Conservation (phyloP, 2,888 invertebrate species). For the Rapana venosa region DNA sequence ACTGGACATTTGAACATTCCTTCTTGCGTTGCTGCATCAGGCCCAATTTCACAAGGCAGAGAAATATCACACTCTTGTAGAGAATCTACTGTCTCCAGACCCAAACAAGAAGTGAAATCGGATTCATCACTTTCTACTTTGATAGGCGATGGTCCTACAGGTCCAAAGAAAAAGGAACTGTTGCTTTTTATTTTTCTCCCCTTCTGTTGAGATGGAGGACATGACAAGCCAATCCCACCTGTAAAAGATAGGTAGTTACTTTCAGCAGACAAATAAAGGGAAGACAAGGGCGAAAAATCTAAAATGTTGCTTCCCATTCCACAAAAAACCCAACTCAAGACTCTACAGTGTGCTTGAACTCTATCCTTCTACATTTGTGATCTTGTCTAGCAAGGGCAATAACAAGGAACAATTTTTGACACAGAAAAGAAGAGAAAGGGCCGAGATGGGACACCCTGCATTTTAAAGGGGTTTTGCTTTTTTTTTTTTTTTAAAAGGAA, state of each 20-base stretch:
- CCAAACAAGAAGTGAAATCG: neutral
- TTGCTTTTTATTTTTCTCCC: constrained; percentile 13
- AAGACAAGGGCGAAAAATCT: neutral
- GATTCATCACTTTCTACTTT: constrained; percentile 1
- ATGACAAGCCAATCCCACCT: constrained; percentile 26
- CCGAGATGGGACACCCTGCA: too few relatives aligned
- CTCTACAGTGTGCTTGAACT: too few relatives aligned
- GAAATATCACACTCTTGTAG: neutral
- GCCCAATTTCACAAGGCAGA: neutral
- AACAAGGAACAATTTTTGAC: too few relatives aligned
- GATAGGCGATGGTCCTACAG: neutral
- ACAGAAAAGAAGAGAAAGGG: too few relatives aligned
- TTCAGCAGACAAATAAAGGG: neutral
- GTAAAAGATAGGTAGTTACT: constrained; percentile 21
- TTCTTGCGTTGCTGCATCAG: neutral
- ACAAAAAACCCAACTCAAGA: too few relatives aligned
- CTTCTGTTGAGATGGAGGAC: constrained; percentile 6
- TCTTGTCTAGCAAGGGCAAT: too few relatives aligned
- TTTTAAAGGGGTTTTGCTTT: too few relatives aligned
- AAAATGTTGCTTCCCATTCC: too few relatives aligned
- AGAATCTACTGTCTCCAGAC: neutral
- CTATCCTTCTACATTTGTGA: too few relatives aligned
- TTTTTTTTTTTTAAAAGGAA: too few relatives aligned
- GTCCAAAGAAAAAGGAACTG: neutral
- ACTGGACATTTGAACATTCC: constrained; percentile 25